A percentile compares a stretch with the other conserved stretches of the same genome.
Evolutionary conservation across 2,797 vertebrate species (phyloP).

Genomic region (Gephyroberyx darwinii): DNA sequence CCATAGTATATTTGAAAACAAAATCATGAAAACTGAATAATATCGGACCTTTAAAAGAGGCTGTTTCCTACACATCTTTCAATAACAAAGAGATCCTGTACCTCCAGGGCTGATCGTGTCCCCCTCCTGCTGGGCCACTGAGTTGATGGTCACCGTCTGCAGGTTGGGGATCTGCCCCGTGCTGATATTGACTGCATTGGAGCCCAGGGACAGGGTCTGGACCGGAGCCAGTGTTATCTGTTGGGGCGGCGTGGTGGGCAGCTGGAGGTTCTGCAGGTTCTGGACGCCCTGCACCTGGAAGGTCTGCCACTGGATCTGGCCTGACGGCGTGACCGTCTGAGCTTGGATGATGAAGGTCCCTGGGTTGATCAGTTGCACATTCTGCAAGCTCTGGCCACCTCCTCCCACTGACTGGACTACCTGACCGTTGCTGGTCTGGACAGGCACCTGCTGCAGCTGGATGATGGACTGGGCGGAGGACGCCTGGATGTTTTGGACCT

Average conservation of each 20-base stretch:
- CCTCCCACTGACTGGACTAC: slow-evolving; percentile 89
- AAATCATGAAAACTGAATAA: too few species aligned
- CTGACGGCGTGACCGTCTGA: slow-evolving; percentile 96
- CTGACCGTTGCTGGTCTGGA: slow-evolving; percentile 90
- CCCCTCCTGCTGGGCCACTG: slow-evolving; percentile 91
- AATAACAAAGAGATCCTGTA: slow-evolving; percentile 62
- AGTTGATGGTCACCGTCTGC: slow-evolving; percentile 98
- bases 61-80: not conserved
- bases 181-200: slow-evolving; percentile 89
- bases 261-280: slow-evolving; percentile 98
- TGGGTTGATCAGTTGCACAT: slow-evolving; percentile 97
- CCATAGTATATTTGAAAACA: too few species aligned
- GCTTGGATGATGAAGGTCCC: slow-evolving; percentile 99
- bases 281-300: slow-evolving; percentile 99
- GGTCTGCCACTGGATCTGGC: slow-evolving; percentile 99
- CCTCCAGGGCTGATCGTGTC: slow-evolving; percentile 90
- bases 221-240: slow-evolving; percentile 98
- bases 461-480: slow-evolving; percentile 91
- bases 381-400: slow-evolving; percentile 90
- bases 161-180: slow-evolving; percentile 97
- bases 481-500: slow-evolving; percentile 91
- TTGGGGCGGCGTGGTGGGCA: slow-evolving; percentile 93
- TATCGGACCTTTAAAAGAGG: not conserved
- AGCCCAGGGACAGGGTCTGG: slow-evolving; percentile 95
- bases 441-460: slow-evolving; percentile 94